Base-by-base conservation (phyloP, 2,888 invertebrate species). In the Blastobasis adustella region DNA sequence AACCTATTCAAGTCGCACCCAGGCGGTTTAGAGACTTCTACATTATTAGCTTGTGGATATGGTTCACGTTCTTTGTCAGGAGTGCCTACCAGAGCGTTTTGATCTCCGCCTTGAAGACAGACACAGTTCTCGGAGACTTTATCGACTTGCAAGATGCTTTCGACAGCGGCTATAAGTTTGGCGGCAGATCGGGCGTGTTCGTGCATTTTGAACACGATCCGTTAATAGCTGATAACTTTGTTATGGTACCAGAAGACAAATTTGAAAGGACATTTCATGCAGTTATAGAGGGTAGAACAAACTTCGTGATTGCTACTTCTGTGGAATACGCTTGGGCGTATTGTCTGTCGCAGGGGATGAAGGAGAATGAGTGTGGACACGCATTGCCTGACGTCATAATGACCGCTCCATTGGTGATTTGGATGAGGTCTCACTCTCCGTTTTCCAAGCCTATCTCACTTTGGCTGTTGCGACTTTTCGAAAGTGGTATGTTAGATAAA, bases 21-120 rank as follows among this genome's bases (percentile, higher is more conserved):
- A 70, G 56, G 56, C 67, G 70, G n/a, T 82, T 82, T 45, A 63
- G 82, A 55, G 82, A 83, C 61, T 79, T 82, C 51, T 83, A 83
- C 51, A 68, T 83, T 7, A 60, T 83, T 9, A 61, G 68, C 10
- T 50, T 83, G 36, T 84, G 83, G 83, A 60, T 84, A 49, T 82
- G 79, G 80, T 84, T 83, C 37, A 76, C 80, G 0, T 84, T 82
- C 54, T 76, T 82, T 1, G 67, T 82, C 5, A 71, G 83, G 42
- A 82, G 70, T 55, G 80, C 76, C 6, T 83, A 83, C 51, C 82
- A 83, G 58, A 82, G 81, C 52, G 81, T 82, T 4, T 63, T 84
- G 4, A 82, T 83, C 44, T 76, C 78, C 10, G 79, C 82, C 6
- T 48, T 83, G 5, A 82, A 83, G 62, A 78, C 77, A 0, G 81